A percentile compares a stretch with the other conserved stretches of the same genome.
These are phyloP conservation scores for Carettochelys insculpta DNA, from an alignment of 2,113 vertebrate genomes.

Conservation along the genomic window DNA sequence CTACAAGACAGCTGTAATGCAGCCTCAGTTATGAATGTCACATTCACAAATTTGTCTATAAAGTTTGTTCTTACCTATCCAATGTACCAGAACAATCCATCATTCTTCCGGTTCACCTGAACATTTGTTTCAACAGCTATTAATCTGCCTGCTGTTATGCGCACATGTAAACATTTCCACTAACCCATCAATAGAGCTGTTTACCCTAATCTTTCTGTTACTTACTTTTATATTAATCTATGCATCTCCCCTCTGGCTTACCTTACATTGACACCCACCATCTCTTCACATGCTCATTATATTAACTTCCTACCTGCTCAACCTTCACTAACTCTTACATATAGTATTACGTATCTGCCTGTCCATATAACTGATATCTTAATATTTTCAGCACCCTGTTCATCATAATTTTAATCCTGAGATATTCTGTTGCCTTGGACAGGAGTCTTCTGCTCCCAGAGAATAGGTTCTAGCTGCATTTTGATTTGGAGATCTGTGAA, in stretches of 20 bases:
- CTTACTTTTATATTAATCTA: background rate
- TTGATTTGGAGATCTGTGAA: background rate
- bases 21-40: background rate
- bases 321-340: background rate
- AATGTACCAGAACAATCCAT: slow-evolving; percentile 9
- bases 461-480: background rate
- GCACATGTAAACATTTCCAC: background rate
- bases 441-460: background rate
- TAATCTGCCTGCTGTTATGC: background rate
- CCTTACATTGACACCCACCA: background rate
- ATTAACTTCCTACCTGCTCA: background rate
- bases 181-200: background rate
- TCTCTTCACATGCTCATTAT: accelerated
- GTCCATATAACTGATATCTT: background rate
- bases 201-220: background rate
- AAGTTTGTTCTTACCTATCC: background rate
- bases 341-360: background rate
- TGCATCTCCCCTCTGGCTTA: accelerated
- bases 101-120: background rate
- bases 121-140: background rate
- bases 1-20: background rate
- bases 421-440: background rate
- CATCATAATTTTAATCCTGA: accelerated
- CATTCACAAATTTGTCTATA: background rate
- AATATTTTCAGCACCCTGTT: background rate